Evolutionary conservation across 2,888 invertebrate species (phyloP), one percentile per base, ranked within the genome.

Genomic region (Drosophila affinis): DNA sequence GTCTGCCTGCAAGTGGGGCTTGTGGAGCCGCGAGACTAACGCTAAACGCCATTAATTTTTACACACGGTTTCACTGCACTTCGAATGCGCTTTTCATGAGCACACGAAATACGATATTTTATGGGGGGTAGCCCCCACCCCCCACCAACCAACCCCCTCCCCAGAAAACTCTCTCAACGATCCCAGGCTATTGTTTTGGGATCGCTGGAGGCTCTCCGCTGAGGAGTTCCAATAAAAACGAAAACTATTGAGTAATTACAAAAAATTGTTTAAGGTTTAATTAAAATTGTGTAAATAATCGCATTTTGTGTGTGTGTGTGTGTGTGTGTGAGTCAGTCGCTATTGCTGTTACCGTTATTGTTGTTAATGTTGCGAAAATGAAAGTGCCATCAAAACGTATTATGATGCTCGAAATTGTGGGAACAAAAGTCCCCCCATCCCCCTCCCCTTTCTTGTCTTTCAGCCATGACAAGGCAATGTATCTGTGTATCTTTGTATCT

Each of bases 51-150:
- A 67, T 67, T 67, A 69, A 69, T 72, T 76, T 78, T 77, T 81
- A 81, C 81, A 76, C 81, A 81, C 77, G 79, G 77, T 81, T 81
- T 81, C 81, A 77, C 81, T 72, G 68, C 74, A 67, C 62, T 62
- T 63, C 52, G 73, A 72, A 71, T 72, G 70, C 64, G 55, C 55
- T 72, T 61, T 60, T 61, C 54, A 68, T 44, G 65, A 56, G 63
- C 32, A 46, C 32, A 46, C 24, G n/a, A 44, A 17, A 18, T 29
- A 2, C 7, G 7, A 29, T 29, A 53, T 32, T 32, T 39, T 12
- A 18, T 45, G 21, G 45, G 69, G 59, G 29, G 29, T 55, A 69
- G 57, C 65, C 57, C 69, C 49, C 65, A 21, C 2, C 24, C 5
- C 24, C 5, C 18, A 18, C 18, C 18, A 1, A 1, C 18, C 18